Percentiles rank a stretch among this genome's conserved stretches.
Evolutionary conservation across 2,113 vertebrate species (phyloP).

Genomic region (Austrofundulus limnaeus): DNA sequence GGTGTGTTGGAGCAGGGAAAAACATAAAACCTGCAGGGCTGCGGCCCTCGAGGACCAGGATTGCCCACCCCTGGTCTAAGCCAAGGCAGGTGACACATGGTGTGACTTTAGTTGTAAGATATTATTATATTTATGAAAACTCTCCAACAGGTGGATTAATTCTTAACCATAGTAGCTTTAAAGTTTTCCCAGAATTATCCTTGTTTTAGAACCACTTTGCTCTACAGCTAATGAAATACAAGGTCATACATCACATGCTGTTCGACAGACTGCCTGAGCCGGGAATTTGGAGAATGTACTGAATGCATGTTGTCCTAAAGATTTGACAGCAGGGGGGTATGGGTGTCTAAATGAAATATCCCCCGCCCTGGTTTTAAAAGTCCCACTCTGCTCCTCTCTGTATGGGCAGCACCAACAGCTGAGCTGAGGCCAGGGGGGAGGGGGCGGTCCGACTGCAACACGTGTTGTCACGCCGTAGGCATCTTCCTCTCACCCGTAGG

Average conservation of each 20-base stretch:
- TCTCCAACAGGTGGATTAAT: no score
- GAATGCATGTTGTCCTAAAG: conserved; percentile 45
- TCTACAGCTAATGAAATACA: not conserved
- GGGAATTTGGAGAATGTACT: conserved; percentile 50
- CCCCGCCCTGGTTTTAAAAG: conserved; percentile 20
- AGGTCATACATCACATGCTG: conserved; percentile 15
- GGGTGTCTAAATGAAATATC: conserved; percentile 27
- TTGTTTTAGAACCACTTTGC: not conserved
- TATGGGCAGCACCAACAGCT: conserved; percentile 68
- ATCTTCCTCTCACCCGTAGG: conserved; percentile 60
- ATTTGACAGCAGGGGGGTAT: conserved; percentile 33
- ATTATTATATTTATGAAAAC: no score
- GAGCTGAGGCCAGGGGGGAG: conserved; percentile 59
- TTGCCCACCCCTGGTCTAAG: no score
- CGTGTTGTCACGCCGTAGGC: conserved; percentile 71
- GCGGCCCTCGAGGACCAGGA: no score
- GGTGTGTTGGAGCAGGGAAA: no score
- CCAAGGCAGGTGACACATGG: no score
- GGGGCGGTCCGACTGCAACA: conserved; percentile 58
- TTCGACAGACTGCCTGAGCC: conserved; percentile 10
- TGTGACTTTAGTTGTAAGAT: no score
- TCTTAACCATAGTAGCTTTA: not conserved
- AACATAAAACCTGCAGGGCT: no score
- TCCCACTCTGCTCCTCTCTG: conserved; percentile 25
- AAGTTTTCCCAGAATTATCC: not conserved